Evolutionary conservation across 2,113 vertebrate species (phyloP).

Genomic region (Gymnarchus niloticus): DNA sequence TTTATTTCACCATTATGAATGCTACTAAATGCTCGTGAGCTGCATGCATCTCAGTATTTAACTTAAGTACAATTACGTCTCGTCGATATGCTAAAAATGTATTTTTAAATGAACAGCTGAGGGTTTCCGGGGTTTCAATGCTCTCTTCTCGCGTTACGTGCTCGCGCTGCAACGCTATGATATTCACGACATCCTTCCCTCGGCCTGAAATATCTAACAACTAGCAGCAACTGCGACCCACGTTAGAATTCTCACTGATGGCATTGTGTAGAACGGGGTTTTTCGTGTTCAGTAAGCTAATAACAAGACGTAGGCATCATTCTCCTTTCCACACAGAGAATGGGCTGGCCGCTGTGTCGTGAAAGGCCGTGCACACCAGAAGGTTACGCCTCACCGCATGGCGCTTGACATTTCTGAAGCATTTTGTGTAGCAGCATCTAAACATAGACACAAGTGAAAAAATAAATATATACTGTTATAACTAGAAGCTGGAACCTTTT

Average conservation of each 20-base stretch:
- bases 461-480: conserved; percentile 50
- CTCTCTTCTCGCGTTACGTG: neutral
- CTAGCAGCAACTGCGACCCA: neutral
- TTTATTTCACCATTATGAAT: too few species aligned
- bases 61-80: too few species aligned
- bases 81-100: neutral
- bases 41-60: too few species aligned
- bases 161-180: neutral
- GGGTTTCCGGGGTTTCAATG: neutral
- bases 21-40: neutral
- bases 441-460: conserved; percentile 35
- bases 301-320: neutral
- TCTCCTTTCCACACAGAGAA: neutral
- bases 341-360: neutral
- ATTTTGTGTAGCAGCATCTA: conserved; percentile 41
- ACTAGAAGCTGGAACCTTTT: conserved; percentile 62
- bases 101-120: too few species aligned
- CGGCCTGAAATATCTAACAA: neutral
- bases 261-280: neutral
- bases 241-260: neutral
- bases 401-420: conserved; percentile 26
- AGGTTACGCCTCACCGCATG: neutral
- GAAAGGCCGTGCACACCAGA: neutral
- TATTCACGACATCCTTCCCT: neutral
- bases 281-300: neutral